phyloP scores from a whole-genome alignment of 2,888 invertebrate species.

The Cephus rjabovi region DNA sequence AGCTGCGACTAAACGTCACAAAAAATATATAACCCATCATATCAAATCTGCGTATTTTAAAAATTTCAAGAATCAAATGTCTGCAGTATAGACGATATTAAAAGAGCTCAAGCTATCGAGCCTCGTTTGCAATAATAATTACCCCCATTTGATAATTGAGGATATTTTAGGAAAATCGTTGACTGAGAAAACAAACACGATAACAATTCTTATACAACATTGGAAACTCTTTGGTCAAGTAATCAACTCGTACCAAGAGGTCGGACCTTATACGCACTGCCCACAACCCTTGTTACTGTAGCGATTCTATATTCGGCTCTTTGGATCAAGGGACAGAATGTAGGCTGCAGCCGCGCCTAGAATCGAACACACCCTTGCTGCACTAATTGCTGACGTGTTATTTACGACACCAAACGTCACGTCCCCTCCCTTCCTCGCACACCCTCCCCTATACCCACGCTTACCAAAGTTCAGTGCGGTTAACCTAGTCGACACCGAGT shows the following conservation, averaged over 20 bases:
- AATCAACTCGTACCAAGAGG: neutral
- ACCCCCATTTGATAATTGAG: neutral
- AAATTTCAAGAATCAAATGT: too few relatives aligned
- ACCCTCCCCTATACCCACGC: neutral
- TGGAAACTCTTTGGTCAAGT: neutral
- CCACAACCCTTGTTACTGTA: slow-evolving; percentile 41
- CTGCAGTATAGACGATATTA: neutral
- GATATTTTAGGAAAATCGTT: neutral
- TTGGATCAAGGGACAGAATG: slow-evolving; percentile 23
- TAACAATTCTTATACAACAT: neutral
- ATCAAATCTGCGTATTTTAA: too few relatives aligned
- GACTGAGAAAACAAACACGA: neutral
- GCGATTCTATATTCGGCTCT: slow-evolving; percentile 44
- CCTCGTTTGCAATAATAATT: neutral
- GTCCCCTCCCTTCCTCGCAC: slow-evolving; percentile 19
- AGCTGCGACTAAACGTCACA: neutral
- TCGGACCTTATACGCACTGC: neutral
- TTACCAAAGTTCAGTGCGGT: slow-evolving; percentile 17
- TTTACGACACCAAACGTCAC: slow-evolving; percentile 40
- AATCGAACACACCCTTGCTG: slow-evolving; percentile 28
- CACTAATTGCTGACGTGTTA: slow-evolving; percentile 50
- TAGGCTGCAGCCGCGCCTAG: slow-evolving; percentile 32
- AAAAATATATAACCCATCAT: neutral
- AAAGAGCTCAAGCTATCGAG: neutral
- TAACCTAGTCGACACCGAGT: slow-evolving; percentile 9